Base-by-base conservation (phyloP, 2,113 vertebrate species). In the Thryonomys swinderianus region DNA sequence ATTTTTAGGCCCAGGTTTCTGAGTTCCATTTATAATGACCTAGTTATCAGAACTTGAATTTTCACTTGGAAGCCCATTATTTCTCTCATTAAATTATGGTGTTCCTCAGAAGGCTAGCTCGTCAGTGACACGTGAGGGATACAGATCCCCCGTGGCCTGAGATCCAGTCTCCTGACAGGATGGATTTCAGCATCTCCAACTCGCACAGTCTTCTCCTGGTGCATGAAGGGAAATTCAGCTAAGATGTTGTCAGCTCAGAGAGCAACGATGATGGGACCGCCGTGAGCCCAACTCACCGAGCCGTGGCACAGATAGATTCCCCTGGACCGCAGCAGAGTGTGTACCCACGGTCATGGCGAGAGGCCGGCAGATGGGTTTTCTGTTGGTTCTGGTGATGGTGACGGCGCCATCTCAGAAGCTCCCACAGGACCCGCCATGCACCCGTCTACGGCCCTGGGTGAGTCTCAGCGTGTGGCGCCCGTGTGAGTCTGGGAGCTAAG, bases 11-110 rank as follows among this genome's bases (percentile, higher is more conserved):
- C 7, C 3, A 40, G 57, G 81, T 86, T 93, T 95, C 87, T 91
- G 69, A 81, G 86, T 84, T 91, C 71, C 64, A 25, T 66, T 90
- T 93, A 95, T 57, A 64, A 89, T 97, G 96, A 97, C 96, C 94
- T 94, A 94, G 93, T 97, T 96, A 94, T 94, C 92, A 94, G 81
- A 81, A 78, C 86, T 57, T 91, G 80, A 69, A 66, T 94, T 95
- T 96, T 94, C 67, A 64, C 84, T 91, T 87, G 89, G 93, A 96
- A 94, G 80, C 57, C 73, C 74, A 79, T 93, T 83, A 91, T 51
- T 76, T 55, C 78, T 88, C 85, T 96, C 78, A 94, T 97, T 96
- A 96, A 97, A 84, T 81, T 45, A 93, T 81, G 83, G 88, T 42
- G 66, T 91, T 90, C 95, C 81, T 73, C 86, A 93, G 94, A 51